phyloP scores from a whole-genome alignment of 30 jellyfish, hydroid and myxozoan genomes.

The Cassiopea xamachana region DNA sequence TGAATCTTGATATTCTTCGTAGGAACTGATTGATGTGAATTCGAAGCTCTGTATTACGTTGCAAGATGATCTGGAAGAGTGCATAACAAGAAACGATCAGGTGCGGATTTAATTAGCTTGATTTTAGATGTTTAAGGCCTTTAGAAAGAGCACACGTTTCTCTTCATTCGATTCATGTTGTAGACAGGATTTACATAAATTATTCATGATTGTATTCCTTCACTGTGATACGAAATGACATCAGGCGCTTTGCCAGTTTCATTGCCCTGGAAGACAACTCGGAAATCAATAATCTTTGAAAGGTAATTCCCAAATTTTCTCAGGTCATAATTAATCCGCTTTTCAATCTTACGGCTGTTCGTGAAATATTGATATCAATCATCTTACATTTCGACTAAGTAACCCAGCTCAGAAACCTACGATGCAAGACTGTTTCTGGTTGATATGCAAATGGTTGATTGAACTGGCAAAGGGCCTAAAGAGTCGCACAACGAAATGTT shows the following conservation, averaged over 20 bases:
- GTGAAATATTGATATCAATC: not conserved
- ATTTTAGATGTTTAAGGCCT: not conserved
- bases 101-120: not conserved
- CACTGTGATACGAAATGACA: not conserved
- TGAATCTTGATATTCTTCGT: not conserved
- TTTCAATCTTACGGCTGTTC: not conserved
- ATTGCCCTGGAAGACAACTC: not conserved
- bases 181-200: constrained; percentile 1
- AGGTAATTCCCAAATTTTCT: not conserved
- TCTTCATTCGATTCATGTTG: not conserved
- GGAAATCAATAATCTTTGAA: not conserved
- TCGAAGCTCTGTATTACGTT: constrained; percentile 83
- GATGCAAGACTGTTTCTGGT: not conserved
- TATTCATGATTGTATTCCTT: not conserved
- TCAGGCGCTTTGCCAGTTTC: not conserved
- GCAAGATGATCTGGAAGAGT: constrained; percentile 85
- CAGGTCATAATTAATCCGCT: constrained; percentile 4
- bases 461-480: not conserved
- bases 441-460: not conserved
- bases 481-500: no score
- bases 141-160: not conserved
- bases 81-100: constrained; percentile 82
- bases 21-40: constrained; percentile 92
- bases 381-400: not conserved
- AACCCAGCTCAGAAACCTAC: not conserved